These are phyloP conservation scores for Muraenolepis orangiensis DNA, from an alignment of 2,797 vertebrate genomes.

Conservation along the genomic window DNA sequence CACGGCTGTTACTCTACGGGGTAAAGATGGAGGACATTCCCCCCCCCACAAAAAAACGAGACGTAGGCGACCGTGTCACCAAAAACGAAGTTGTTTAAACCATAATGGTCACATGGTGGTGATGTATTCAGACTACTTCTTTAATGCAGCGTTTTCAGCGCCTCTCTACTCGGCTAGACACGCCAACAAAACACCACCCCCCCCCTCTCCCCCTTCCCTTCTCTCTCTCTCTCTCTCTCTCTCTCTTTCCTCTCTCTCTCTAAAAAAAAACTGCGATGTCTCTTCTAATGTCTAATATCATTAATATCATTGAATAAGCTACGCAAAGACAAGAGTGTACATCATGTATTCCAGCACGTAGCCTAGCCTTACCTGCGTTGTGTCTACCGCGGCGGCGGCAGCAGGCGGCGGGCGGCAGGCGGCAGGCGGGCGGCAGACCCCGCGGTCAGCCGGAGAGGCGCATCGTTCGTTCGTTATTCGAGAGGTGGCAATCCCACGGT, in stretches of 20 bases:
- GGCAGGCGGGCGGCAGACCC: conserved; percentile 27
- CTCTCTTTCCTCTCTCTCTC: not conserved
- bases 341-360: conserved; percentile 43
- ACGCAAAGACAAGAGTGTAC: no score
- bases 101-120: conserved; percentile 24
- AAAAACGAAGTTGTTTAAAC: conserved; percentile 41
- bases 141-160: conserved; percentile 59
- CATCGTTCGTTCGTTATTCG: conserved; percentile 60
- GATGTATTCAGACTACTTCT: conserved; percentile 43
- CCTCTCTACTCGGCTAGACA: not conserved
- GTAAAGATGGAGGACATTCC: not conserved
- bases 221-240: no score
- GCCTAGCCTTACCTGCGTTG: conserved; percentile 71
- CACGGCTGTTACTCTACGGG: not conserved
- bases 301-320: no score
- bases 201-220: no score
- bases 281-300: no score
- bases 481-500: conserved; percentile 61
- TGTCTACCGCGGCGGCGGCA: conserved; percentile 49
- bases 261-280: conserved; percentile 20
- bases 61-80: conserved; percentile 25
- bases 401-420: conserved; percentile 24
- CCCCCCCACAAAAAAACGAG: no score
- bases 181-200: conserved; percentile 28
- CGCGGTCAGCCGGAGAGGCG: conserved; percentile 62